These are phyloP conservation scores for Acridotheres tristis DNA, from an alignment of 2,797 vertebrate genomes.

Conservation along the genomic window DNA sequence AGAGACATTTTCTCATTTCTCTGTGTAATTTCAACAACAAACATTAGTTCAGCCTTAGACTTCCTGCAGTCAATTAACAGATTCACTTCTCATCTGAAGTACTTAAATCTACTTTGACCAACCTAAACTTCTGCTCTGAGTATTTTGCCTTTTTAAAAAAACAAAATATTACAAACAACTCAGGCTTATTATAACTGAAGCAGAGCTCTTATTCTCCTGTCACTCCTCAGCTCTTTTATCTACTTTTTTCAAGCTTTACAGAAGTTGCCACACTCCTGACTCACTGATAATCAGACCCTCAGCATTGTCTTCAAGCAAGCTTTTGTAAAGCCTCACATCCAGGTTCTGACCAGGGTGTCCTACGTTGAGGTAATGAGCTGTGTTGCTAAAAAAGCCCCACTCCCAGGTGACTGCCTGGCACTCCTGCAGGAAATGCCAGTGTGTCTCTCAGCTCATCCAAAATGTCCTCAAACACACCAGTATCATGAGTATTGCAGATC, in stretches of 20 bases:
- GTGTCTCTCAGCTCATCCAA: neutral
- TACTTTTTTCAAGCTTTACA: neutral
- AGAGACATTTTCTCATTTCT: neutral
- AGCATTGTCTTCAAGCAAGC: neutral
- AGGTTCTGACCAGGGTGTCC: neutral
- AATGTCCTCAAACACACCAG: neutral
- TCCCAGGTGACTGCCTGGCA: neutral
- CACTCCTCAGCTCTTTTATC: neutral
- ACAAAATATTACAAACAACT: neutral
- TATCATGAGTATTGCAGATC: neutral
- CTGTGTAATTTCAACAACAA: neutral
- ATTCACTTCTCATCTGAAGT: neutral
- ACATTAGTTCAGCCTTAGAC: neutral
- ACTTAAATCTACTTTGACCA: neutral
- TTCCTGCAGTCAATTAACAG: neutral
- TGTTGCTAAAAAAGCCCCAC: neutral
- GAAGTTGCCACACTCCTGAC: neutral
- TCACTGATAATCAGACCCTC: neutral
- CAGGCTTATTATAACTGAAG: neutral
- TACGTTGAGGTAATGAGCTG: neutral
- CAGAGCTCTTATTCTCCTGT: neutral
- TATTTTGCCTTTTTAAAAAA: neutral
- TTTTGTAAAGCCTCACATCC: neutral
- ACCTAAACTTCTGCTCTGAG: neutral
- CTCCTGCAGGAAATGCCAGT: neutral